Base-by-base conservation (phyloP, 1,140 invertebrate species). In the Lepidurus apus region DNA sequence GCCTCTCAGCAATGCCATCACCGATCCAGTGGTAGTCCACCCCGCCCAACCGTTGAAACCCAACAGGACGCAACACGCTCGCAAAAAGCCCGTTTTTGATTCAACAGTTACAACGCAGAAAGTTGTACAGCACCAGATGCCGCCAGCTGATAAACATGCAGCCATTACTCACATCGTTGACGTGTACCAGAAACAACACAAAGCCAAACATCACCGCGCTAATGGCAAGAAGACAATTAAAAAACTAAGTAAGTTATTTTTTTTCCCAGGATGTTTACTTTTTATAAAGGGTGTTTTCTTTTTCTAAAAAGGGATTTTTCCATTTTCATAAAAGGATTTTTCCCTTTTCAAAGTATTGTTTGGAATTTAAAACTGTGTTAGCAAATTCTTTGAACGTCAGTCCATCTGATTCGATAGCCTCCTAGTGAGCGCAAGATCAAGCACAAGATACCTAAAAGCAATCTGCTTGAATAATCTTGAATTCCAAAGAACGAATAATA, bases 111-210 rank as follows among this genome's bases (percentile, higher is more conserved):
- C 53, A n/a, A 13, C 53, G 53, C 53, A 65, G 53, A 65, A 65
- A 65, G 53, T 65, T 9, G 53, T 65, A 21, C 53, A 65, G 53
- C 45, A 47, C 45, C 45, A 47, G 53, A 65, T 65, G 21, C 53
- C 53, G 53, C n/a, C 53, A n/a, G 53, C 53, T 65, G 53, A 65
- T 65, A 65, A 65, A 21, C 53, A 17, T 21, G 21, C 53, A 21
- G 53, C 53, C 53, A 65, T 65, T 65, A 13, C 17, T 65, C 53
- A 65, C 53, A 13, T 65, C 53, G 53, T 65, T n/a, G 53, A 65
- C 53, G 21, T 21, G 53, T 65, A 65, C 53, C 53, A 65, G 53
- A 65, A 65, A 65, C 53, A 65, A 65, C 53, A 65, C 53, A 65
- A 65, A 65, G 53, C 53, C 53, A 65, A 65, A 65, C 53, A 65